A percentile compares a stretch with the other conserved stretches of the same genome.
phyloP scores from a whole-genome alignment of 2,888 invertebrate genomes.

The Sussaba pulchella region DNA sequence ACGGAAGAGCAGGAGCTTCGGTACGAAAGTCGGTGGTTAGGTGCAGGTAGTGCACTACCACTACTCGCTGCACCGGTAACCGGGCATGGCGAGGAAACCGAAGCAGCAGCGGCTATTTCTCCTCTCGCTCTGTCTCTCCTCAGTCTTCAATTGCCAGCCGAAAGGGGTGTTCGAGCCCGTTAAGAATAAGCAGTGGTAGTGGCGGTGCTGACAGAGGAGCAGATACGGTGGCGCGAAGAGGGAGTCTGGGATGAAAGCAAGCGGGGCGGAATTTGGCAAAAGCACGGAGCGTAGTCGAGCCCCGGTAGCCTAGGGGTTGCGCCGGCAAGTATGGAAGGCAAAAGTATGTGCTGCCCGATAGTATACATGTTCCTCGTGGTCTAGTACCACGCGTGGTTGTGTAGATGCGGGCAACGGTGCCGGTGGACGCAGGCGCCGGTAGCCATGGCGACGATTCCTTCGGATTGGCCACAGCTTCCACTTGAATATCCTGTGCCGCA shows the following conservation, averaged over 20 bases:
- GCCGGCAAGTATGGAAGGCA: slow-evolving; percentile 42
- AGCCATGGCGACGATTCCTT: slow-evolving; percentile 83
- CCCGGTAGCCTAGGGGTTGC: slow-evolving; percentile 53
- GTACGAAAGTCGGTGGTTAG: slow-evolving; percentile 36
- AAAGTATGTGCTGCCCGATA: slow-evolving; percentile 30
- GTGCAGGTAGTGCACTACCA: slow-evolving; percentile 33
- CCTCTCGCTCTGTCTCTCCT: slow-evolving; percentile 36
- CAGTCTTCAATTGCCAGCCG: slow-evolving; percentile 29
- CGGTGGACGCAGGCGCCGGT: slow-evolving; percentile 82
- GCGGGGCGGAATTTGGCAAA: slow-evolving; percentile 64
- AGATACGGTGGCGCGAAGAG: slow-evolving; percentile 13
- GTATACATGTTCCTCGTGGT: neutral
- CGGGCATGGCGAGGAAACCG: neutral
- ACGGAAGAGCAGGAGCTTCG: slow-evolving; percentile 32
- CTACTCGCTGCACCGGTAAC: slow-evolving; percentile 39
- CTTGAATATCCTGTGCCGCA: slow-evolving; percentile 76
- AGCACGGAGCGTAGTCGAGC: slow-evolving; percentile 37
- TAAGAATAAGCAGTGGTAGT: slow-evolving; percentile 21
- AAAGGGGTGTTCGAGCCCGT: slow-evolving; percentile 40
- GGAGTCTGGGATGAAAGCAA: slow-evolving; percentile 40
- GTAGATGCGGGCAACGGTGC: slow-evolving; percentile 46
- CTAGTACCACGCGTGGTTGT: slow-evolving; percentile 25
- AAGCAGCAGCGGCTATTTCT: slow-evolving; percentile 19
- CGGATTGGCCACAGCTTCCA: slow-evolving; percentile 84
- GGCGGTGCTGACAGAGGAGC: slow-evolving; percentile 13